Evolutionary conservation across 2,797 vertebrate genomes (phyloP).

Genomic region (Hephaestus fuliginosus): DNA sequence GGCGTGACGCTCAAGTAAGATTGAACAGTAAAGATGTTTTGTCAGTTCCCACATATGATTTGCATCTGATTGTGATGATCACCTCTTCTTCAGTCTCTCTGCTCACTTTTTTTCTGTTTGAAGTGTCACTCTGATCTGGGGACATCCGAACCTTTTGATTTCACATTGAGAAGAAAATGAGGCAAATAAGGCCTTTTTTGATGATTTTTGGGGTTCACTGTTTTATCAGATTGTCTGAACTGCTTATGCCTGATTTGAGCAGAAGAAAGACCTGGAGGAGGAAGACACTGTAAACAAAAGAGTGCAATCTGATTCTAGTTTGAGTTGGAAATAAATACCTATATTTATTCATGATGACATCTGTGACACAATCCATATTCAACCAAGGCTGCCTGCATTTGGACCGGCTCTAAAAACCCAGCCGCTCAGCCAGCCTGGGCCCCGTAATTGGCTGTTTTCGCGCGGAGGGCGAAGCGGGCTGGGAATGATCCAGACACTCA

Average conservation of each 20-base stretch:
- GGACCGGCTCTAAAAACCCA: slow-evolving; percentile 48
- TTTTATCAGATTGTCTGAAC: slow-evolving; percentile 2
- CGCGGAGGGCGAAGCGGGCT: slow-evolving; percentile 23
- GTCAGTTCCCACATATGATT: slow-evolving; percentile 26
- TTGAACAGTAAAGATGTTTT: slow-evolving; percentile 35
- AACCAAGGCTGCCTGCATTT: slow-evolving; percentile 44
- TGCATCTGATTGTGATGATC: slow-evolving; percentile 29
- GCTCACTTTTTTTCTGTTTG: no score
- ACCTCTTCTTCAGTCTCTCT: not conserved
- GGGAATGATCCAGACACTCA: slow-evolving; percentile 33
- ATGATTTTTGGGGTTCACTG: not conserved
- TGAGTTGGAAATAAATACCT: slow-evolving; percentile 42
- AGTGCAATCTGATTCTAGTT: slow-evolving; percentile 4
- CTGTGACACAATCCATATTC: slow-evolving; percentile 61
- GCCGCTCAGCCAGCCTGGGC: slow-evolving; percentile 22
- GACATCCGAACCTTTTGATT: slow-evolving; percentile 10
- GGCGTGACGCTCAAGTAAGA: slow-evolving; percentile 18
- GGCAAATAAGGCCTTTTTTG: slow-evolving; percentile 1
- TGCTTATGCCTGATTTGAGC: not conserved
- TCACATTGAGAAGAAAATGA: slow-evolving; percentile 5
- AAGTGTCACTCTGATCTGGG: not conserved
- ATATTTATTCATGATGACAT: slow-evolving; percentile 72
- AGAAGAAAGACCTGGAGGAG: slow-evolving; percentile 16
- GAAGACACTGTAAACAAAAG: slow-evolving; percentile 29
- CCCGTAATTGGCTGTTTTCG: slow-evolving; percentile 78